These are phyloP conservation scores for Leistus spinibarbis DNA, from an alignment of 2,888 invertebrate genomes.

Conservation along the genomic window DNA sequence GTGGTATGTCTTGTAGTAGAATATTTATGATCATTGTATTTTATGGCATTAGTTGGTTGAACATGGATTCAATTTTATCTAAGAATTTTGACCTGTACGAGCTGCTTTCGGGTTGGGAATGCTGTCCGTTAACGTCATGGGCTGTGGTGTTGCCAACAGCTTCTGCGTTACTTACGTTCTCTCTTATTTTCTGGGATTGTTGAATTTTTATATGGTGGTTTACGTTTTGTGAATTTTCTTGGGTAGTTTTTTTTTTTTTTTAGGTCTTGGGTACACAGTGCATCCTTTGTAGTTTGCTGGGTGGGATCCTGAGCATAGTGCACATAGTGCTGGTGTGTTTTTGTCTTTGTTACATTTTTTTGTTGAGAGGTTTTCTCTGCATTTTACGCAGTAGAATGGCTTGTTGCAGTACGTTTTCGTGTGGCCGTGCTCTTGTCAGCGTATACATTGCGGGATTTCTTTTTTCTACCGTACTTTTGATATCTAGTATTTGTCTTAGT, in stretches of 20 bases:
- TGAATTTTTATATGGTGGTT: slow-evolving; percentile 42
- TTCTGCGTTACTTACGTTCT: neutral
- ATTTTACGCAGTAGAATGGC: slow-evolving; percentile 26
- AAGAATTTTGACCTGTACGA: neutral
- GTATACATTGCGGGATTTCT: slow-evolving; percentile 39
- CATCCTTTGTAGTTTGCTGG: no score
- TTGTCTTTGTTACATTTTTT: no score
- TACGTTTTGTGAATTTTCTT: no score
- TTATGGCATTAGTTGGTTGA: neutral
- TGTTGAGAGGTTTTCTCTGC: no score
- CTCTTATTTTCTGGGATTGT: neutral
- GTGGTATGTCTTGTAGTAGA: slow-evolving; percentile 12
- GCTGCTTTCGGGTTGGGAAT: neutral
- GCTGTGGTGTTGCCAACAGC: neutral
- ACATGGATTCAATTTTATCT: neutral
- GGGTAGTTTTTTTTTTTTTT: no score
- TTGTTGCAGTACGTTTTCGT: slow-evolving; percentile 43
- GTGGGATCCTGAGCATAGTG: no score
- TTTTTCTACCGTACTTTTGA: slow-evolving; percentile 35
- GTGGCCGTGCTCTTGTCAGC: slow-evolving; percentile 45
- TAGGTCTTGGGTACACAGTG: no score
- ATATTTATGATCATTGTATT: neutral
- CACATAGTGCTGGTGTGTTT: no score
- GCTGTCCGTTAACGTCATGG: neutral
- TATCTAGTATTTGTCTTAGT: slow-evolving; percentile 28